Base-by-base conservation (phyloP, 1,140 invertebrate genomes). In the Mactra quadrangularis region DNA sequence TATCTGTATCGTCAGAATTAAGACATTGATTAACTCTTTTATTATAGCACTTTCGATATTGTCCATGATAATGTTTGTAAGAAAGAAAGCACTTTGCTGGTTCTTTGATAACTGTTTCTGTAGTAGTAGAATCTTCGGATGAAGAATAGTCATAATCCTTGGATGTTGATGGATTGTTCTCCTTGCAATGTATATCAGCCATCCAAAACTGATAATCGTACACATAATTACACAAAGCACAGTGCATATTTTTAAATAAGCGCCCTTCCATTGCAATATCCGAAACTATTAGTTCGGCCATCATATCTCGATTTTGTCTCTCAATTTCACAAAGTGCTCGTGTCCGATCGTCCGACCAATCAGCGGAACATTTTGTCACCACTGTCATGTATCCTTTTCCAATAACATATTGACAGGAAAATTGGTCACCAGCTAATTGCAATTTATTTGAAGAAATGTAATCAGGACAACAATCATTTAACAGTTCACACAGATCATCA, bases 171-270 rank as follows among this genome's bases (percentile, higher is more conserved):
- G 41, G 3, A 11, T 27, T 47, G 3, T 68, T 41, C 6, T 68
- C 64, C n/a, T n/a, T n/a, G 35, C 70, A 72, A 11, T 41, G 13
- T 57, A 72, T 22, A 52, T 55, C 70, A 22, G 50, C 45, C 22
- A 19, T 57, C 70, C 50, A 72, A 17, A 52, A 72, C 15, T 72
- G n/a, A 57, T 52, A 72, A 13, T 55, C 70, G 31, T 38, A 13
- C 1, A 38, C 27, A 52, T 13, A 35, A n/a, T 72, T 72, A 57
- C 70, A 72, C 22, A 52, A 47, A 1, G 70, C 70, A 57, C 70
- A 72, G 27, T 72, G 50, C 70, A 72, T 57, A 35, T 72, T 72
- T 52, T 41, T 72, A 22, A 31, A 72, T 31, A 72, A 17, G 11
- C 31, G 0, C 19, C 22, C 22, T 6, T 25, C 3, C 3, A 38